phyloP scores from a whole-genome alignment of 2,113 vertebrate genomes.

The Prietella phreatophila region DNA sequence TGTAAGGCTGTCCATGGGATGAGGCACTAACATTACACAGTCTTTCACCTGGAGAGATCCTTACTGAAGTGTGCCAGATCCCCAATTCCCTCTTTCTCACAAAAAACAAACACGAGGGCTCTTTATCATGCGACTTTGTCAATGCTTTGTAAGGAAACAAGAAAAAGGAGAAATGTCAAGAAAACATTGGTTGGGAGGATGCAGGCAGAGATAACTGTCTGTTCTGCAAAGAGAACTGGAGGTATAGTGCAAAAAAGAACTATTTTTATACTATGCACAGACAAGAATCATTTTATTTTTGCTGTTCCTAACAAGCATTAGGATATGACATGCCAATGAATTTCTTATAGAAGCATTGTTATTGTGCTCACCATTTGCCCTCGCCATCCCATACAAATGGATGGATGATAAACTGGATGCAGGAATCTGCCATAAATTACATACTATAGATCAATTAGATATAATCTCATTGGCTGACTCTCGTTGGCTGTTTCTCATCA shows the following conservation, averaged over 20 bases:
- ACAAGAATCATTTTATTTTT: neutral
- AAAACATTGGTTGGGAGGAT: neutral
- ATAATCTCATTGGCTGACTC: neutral
- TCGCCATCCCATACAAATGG: neutral
- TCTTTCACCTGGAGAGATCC: neutral
- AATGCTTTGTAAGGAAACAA: neutral
- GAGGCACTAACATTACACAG: neutral
- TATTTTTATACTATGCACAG: neutral
- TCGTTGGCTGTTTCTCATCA: neutral
- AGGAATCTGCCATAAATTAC: neutral
- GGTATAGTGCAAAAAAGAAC: neutral
- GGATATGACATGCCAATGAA: neutral
- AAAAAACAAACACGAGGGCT: neutral
- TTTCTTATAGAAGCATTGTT: neutral
- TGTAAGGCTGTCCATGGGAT: neutral
- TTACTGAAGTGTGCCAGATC: neutral
- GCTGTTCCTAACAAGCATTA: neutral
- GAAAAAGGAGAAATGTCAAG: neutral
- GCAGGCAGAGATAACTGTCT: neutral
- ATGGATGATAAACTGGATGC: neutral
- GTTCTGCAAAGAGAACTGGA: neutral
- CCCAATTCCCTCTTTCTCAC: neutral
- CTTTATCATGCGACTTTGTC: neutral
- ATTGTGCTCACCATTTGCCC: neutral
- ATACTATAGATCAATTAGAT: neutral